Evolutionary conservation across 2,888 invertebrate genomes (phyloP).

Genomic region (Nemotelus pantherinus): DNA sequence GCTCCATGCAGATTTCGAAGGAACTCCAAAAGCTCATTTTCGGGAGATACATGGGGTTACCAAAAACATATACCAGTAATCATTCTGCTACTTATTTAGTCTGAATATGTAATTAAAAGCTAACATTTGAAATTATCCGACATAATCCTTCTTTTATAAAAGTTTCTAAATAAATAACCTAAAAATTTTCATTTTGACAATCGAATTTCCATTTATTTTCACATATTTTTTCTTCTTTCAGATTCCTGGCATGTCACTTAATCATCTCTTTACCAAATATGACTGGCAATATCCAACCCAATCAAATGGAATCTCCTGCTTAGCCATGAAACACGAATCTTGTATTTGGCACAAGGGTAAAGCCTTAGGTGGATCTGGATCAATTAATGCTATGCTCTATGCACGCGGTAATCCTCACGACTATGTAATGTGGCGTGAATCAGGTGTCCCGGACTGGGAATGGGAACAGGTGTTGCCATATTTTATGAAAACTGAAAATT

Average conservation of each 20-base stretch:
- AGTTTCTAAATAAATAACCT: too few relatives aligned
- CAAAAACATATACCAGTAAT: too few relatives aligned
- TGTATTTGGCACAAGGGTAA: conserved; percentile 93
- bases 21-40: too few relatives aligned
- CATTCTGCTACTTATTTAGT: too few relatives aligned
- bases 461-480: conserved; percentile 83
- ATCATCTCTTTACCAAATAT: conserved; percentile 55
- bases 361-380: conserved; percentile 86
- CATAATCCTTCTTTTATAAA: too few relatives aligned
- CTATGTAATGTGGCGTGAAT: conserved; percentile 85
- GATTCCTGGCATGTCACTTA: conserved; percentile 55
- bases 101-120: too few relatives aligned
- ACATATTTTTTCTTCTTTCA: conserved; percentile 39
- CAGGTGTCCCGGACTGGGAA: conserved; percentile 90
- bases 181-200: too few relatives aligned
- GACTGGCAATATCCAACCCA: conserved; percentile 59
- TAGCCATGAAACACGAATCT: conserved; percentile 82
- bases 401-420: conserved; percentile 87
- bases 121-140: too few relatives aligned
- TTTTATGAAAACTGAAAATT: conserved; percentile 87
- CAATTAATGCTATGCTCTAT: conserved; percentile 91
- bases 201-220: too few relatives aligned
- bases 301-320: conserved; percentile 54
- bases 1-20: too few relatives aligned
- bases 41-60: too few relatives aligned